Evolutionary conservation across 1,140 invertebrate species (phyloP).

Genomic region (Drosophila baimaii): DNA sequence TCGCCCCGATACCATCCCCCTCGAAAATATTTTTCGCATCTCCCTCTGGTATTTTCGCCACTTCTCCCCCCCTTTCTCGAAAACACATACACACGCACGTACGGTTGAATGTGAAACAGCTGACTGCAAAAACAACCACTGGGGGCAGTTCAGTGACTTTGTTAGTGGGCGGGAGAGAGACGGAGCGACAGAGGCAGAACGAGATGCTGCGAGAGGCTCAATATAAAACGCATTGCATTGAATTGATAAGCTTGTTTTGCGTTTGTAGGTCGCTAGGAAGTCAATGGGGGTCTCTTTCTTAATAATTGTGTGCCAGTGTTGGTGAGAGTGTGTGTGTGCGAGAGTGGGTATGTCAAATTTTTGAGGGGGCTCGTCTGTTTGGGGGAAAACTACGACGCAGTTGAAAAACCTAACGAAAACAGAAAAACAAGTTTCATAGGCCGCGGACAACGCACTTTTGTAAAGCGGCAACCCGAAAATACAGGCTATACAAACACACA

Average conservation of each 20-base stretch:
- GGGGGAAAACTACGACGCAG: constrained; percentile 41
- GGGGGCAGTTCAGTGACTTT: constrained; percentile 45
- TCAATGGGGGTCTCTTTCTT: constrained; percentile 40
- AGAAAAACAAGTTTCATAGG: constrained; percentile 40
- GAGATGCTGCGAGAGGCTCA: constrained; percentile 39
- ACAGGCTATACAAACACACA: constrained; percentile 4
- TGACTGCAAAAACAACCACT: constrained; percentile 50
- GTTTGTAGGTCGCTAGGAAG: constrained; percentile 53
- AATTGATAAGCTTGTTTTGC: constrained; percentile 48
- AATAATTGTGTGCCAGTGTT: constrained; percentile 17
- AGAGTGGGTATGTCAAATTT: constrained; percentile 29
- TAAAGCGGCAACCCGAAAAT: constrained; percentile 27
- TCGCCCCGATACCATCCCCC: background rate
- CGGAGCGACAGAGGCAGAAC: background rate
- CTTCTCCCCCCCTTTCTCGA: constrained; percentile 20
- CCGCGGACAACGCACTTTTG: constrained; percentile 39
- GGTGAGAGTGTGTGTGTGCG: background rate
- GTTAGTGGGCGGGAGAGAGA: constrained; percentile 29
- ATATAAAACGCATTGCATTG: constrained; percentile 46
- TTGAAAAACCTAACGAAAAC: constrained; percentile 28
- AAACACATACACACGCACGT: constrained; percentile 3
- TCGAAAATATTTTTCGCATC: background rate
- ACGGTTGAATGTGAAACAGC: constrained; percentile 29
- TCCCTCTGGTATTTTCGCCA: constrained; percentile 18
- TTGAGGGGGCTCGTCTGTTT: constrained; percentile 45